phyloP scores from a whole-genome alignment of 2,888 invertebrate species.

The Netelia virgata region DNA sequence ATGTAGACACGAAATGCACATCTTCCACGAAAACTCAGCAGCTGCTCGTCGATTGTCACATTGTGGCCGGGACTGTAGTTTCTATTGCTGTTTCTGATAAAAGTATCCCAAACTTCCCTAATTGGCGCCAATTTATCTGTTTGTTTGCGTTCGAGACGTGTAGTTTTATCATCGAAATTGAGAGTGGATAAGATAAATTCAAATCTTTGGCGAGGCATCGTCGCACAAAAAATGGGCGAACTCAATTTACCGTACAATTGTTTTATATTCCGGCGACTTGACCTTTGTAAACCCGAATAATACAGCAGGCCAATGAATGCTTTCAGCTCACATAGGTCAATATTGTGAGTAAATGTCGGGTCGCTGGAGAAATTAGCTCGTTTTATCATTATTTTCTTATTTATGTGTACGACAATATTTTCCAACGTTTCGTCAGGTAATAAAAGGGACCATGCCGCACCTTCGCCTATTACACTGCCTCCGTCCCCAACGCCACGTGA shows the following conservation, averaged over 20 bases:
- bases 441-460: too few relatives aligned
- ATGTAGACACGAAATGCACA: conserved; percentile 74
- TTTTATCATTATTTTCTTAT: conserved; percentile 2
- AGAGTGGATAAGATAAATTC: conserved; percentile 20
- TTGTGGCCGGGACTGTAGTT: conserved; percentile 25
- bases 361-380: background rate
- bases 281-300: conserved; percentile 15
- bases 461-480: too few relatives aligned
- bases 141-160: conserved; percentile 26
- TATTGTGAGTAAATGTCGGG: too few relatives aligned
- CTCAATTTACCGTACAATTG: conserved; percentile 34
- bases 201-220: conserved; percentile 36
- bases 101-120: conserved; percentile 22
- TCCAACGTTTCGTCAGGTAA: too few relatives aligned
- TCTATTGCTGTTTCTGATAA: conserved; percentile 16
- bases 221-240: conserved; percentile 25
- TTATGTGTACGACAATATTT: too few relatives aligned
- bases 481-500: too few relatives aligned
- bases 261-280: conserved; percentile 20
- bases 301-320: too few relatives aligned
- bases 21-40: conserved; percentile 68
- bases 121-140: conserved; percentile 29
- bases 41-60: conserved; percentile 31
- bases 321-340: too few relatives aligned
- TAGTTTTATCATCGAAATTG: conserved; percentile 20